Conservation (phyloP, 2,797 vertebrate species). For the Myotis daubentonii region DNA sequence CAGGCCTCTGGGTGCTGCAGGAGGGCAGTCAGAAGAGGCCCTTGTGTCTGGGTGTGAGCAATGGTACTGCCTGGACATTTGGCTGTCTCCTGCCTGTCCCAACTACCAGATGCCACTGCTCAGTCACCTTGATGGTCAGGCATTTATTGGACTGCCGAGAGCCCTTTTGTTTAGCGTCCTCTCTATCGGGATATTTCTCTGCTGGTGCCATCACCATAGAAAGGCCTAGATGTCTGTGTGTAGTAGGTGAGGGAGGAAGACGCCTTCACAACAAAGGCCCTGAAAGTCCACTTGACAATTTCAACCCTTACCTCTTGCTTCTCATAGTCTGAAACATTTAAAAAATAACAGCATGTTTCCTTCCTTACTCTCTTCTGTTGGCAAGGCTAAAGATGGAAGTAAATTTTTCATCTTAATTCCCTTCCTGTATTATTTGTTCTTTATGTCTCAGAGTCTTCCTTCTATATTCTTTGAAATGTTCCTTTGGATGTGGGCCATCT, state of each 20-base stretch:
- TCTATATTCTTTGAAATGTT: not conserved
- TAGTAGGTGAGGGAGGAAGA: not conserved
- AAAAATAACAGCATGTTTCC: not conserved
- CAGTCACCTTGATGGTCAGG: not conserved
- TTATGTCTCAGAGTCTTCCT: not conserved
- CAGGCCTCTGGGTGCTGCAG: too few species aligned
- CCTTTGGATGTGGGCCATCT: not conserved
- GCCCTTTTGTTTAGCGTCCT: not conserved
- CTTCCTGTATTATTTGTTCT: not conserved
- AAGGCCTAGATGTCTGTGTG: not conserved
- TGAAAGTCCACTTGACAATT: not conserved
- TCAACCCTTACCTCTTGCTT: not conserved
- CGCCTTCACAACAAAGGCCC: not conserved
- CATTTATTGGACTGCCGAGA: too few species aligned
- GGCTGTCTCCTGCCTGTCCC: not conserved
- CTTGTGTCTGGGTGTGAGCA: too few species aligned
- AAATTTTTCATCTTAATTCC: not conserved
- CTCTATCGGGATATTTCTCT: not conserved
- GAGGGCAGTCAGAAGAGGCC: not conserved
- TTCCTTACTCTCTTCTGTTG: not conserved
- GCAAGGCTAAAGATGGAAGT: not conserved
- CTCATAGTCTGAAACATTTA: not conserved
- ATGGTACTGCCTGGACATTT: rapidly evolving
- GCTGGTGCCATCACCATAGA: not conserved
- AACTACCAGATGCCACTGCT: not conserved